Evolutionary conservation across 2,113 vertebrate species (phyloP).

Genomic region (Dicrurus megarhynchus): DNA sequence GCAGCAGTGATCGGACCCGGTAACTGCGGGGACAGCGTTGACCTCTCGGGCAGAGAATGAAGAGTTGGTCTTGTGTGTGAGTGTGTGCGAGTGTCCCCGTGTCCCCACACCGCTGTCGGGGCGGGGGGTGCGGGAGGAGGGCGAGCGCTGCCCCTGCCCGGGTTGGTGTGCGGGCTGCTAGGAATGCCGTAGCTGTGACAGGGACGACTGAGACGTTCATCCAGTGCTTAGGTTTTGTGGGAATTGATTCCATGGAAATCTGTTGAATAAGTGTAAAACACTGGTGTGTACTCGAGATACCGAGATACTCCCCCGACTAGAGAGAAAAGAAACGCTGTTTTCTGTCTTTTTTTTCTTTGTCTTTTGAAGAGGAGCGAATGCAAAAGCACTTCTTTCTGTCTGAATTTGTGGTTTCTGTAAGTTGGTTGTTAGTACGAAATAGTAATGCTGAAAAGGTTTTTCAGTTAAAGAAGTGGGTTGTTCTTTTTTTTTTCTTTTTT

Average conservation of each 20-base stretch:
- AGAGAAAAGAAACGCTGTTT: neutral
- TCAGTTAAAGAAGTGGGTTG: neutral
- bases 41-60: constrained; percentile 65
- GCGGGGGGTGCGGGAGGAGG: neutral
- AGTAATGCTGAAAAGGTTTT: neutral
- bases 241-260: neutral
- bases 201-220: fast-evolving
- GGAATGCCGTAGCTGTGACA: fast-evolving
- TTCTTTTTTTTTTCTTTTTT: neutral
- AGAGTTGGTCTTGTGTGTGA: neutral
- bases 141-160: neutral
- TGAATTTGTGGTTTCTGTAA: neutral
- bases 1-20: constrained; percentile 38
- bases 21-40: constrained; percentile 72
- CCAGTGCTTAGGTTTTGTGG: neutral
- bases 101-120: neutral
- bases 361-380: neutral
- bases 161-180: fast-evolving
- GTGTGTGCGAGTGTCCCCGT: constrained; percentile 44
- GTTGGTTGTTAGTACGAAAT: neutral
- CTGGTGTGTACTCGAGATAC: neutral
- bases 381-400: neutral
- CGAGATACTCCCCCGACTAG: neutral
- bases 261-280: neutral
- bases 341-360: neutral